phyloP scores from a whole-genome alignment of 2,797 vertebrate species.

The Premnoplex brunnescens region DNA sequence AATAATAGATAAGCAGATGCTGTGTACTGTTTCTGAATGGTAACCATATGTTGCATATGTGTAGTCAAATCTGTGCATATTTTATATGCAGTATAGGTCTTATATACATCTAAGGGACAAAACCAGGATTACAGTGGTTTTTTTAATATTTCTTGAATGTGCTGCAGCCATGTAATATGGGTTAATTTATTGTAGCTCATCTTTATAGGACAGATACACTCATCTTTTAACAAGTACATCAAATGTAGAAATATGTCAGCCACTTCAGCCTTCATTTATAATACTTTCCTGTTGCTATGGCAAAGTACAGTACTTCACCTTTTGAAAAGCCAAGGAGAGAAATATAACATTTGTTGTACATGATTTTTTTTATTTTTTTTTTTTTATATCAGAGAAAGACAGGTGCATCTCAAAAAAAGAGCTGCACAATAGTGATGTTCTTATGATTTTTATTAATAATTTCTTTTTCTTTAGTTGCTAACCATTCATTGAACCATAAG shows the following conservation, averaged over 20 bases:
- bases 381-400: neutral
- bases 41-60: neutral
- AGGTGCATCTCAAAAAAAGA: neutral
- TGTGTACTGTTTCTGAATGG: neutral
- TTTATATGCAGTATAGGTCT: neutral
- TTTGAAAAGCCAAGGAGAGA: neutral
- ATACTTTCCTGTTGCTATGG: neutral
- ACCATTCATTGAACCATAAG: neutral
- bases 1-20: neutral
- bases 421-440: neutral
- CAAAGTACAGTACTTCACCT: neutral
- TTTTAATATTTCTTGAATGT: neutral
- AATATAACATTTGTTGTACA: neutral
- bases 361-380: neutral
- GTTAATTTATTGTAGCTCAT: neutral
- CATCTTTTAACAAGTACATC: neutral
- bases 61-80: neutral
- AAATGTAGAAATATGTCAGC: conserved; percentile 6
- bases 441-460: neutral
- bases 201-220: neutral
- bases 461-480: neutral
- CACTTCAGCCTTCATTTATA: neutral
- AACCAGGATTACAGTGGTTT: accelerated
- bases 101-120: neutral
- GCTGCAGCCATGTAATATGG: neutral